phyloP scores from a whole-genome alignment of 2,888 invertebrate genomes.

The Melieria omissa region DNA sequence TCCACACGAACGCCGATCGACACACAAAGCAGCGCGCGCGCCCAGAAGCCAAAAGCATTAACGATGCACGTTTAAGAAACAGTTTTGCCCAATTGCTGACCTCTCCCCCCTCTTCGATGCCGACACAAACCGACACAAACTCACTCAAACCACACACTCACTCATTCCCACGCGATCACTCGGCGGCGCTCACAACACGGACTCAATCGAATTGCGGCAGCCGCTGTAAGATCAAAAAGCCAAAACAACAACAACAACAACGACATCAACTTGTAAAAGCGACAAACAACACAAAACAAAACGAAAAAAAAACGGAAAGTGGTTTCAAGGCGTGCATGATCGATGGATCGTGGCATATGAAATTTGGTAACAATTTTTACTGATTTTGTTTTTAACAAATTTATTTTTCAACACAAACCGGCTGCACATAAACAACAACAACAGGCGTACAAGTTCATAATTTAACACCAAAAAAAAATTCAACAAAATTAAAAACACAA shows the following conservation, averaged over 20 bases:
- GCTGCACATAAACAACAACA: slow-evolving; percentile 2
- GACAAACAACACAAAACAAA: not conserved
- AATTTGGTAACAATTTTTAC: not conserved
- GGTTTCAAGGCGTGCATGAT: not conserved
- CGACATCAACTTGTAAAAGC: not conserved
- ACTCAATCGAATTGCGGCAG: too few species aligned
- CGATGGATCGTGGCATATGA: slow-evolving; percentile 8
- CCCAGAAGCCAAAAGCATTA: slow-evolving; percentile 56
- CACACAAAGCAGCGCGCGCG: slow-evolving; percentile 35
- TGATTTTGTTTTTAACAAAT: too few species aligned
- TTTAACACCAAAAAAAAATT: slow-evolving; percentile 34
- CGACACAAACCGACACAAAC: too few species aligned
- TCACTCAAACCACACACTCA: too few species aligned
- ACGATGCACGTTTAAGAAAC: slow-evolving; percentile 36
- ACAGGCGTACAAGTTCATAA: slow-evolving; percentile 55
- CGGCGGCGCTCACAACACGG: too few species aligned
- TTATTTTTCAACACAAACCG: too few species aligned
- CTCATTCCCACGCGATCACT: too few species aligned
- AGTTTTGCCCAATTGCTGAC: slow-evolving; percentile 17
- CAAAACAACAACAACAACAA: too few species aligned
- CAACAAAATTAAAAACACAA: not conserved
- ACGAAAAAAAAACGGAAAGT: not conserved
- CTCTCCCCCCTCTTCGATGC: not conserved
- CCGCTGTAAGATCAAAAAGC: too few species aligned
- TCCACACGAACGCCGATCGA: not conserved